A percentile compares a stretch with the other conserved stretches of the same genome.
Conservation (phyloP, 2,113 vertebrate genomes). For the Acrocephalus arundinaceus region DNA sequence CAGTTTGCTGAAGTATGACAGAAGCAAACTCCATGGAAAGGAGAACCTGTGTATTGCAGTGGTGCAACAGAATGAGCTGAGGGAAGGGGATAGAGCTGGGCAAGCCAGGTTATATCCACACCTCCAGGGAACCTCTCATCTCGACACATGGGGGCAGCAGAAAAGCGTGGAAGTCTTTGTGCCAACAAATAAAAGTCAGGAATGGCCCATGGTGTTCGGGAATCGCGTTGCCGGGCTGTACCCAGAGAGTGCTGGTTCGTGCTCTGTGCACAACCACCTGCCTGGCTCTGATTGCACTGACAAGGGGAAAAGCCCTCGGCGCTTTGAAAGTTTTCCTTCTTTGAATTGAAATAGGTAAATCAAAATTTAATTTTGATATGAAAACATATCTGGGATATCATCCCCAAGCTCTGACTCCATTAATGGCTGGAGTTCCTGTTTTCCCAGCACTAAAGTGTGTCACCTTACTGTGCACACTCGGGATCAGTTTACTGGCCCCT, state of each 20-base stretch:
- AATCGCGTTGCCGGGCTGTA: fast-evolving
- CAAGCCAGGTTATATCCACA: fast-evolving
- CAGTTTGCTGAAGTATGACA: background rate
- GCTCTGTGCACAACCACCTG: background rate
- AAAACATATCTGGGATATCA: background rate
- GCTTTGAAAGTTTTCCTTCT: background rate
- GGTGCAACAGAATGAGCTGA: background rate
- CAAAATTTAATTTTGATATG: background rate
- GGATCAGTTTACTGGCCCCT: background rate
- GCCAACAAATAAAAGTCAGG: background rate
- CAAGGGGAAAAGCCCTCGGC: background rate
- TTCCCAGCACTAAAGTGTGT: background rate
- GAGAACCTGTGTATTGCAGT: background rate
- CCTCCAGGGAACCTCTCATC: background rate
- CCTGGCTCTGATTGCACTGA: background rate
- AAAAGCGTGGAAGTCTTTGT: background rate
- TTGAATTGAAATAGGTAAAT: background rate
- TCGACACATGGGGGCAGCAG: background rate
- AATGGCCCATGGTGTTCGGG: background rate
- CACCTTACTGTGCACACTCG: background rate
- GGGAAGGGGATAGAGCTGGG: background rate
- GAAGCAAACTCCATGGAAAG: background rate
- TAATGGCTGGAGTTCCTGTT: background rate
- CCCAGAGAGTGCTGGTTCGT: background rate
- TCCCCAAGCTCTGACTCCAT: background rate